Evolutionary conservation across 1,140 invertebrate species (phyloP), one percentile per base, ranked within the genome.

Genomic region (Apis cerana): DNA sequence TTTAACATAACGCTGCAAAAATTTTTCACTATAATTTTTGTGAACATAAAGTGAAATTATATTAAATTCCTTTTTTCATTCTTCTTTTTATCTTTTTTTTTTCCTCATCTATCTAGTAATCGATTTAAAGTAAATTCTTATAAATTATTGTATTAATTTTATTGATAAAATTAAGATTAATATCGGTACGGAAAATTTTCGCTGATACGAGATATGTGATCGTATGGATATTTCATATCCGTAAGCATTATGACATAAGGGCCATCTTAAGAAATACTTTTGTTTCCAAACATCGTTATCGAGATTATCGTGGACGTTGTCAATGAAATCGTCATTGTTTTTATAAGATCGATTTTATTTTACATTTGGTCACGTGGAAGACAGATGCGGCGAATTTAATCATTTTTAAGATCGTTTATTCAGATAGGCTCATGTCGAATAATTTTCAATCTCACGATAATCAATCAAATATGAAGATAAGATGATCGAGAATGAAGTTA

Each of bases 241-340:
- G 23, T 67, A 15, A 21, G n/a, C 1, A 21, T 74, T 19, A 72
- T 3, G 15, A 33, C 17, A 11, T 21, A 58, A 8, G 54, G 10
- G 13, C 43, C 9, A 54, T 3, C 17, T 72, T 59, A 59, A 59
- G 33, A 21, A 59, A 48, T 48, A 13, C 2, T 17, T 59, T 61
- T 74, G 43, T 68, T 68, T 50, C 48, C 43, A 67, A 67, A 67
- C 43, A 67, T 13, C 5, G 33, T 67, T 67, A 67, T 67, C 65
- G 21, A n/a, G 65, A 43, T 43, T 12, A 43, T 67, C 65, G 21
- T 7, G 33, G 4, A 27, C 5, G 13, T 48, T 67, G 21, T 48
- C 65, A 21, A 21, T 13, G 11, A 48, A 21, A 48, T 67, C 17
- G 11, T 43, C 64, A 33, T 21, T 17, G 15, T 64, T 19, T 1